Evolutionary conservation across 2,113 vertebrate species (phyloP), one percentile per base, ranked within the genome.

Genomic region (Dicrurus megarhynchus): DNA sequence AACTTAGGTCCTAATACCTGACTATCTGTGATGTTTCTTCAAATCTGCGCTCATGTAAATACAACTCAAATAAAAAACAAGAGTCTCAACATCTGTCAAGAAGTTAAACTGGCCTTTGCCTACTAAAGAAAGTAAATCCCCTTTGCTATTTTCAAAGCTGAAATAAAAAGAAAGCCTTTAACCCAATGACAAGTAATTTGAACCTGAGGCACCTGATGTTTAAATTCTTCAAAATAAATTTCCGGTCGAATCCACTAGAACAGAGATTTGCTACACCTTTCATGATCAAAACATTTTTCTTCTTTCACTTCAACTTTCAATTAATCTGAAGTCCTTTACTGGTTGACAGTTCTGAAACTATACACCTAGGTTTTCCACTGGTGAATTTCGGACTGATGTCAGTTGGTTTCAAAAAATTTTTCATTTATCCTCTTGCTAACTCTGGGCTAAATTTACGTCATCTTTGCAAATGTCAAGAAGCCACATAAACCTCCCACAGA

Each of bases 391-490:
- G 74, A 61, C 53, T 23, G 32, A 22, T 61, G 30, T 32, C 53
- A 78, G 35, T 39, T 4, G 5, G 18, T 55, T 23, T 79, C 16
- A 67, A 16, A 65, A 64, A 68, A 8, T 21, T 87, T 88, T 81
- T 80, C 12, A 33, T 78, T 50, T 84, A 41, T 39, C 24, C 14
- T 5, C 24, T 41, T 64, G 41, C 65, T 76, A 69, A 8, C 35
- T 81, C 60, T 77, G 44, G 44, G 65, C 53, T 91, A 93, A 91
- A 95, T 95, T 85, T 93, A 82, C 57, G 68, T 28, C 60, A 55
- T 71, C 61, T 73, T 21, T 87, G 65, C 81, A 95, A 73, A 94
- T 84, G 49, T 35, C 59, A 82, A 89, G 77, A 94, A 95, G 63
- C 57, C 77, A 82, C 87, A 79, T 19, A 91, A 90, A 60, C 37